Base-by-base conservation (phyloP, 1,140 invertebrate species). In the Kradibia gibbosae region DNA sequence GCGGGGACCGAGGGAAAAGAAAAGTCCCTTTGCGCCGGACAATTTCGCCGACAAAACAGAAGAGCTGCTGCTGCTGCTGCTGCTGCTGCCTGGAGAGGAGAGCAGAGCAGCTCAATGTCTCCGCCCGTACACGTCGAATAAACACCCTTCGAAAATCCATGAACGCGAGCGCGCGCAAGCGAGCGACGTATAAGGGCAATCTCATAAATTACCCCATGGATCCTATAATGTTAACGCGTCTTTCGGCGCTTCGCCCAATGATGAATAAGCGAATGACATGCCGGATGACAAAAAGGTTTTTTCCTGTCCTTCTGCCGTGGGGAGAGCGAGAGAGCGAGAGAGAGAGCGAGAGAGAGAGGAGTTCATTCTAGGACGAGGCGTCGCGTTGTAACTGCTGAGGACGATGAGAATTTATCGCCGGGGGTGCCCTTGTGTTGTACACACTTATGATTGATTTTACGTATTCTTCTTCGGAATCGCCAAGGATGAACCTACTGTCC, bases 131-230 rank as follows among this genome's bases (percentile, higher is more conserved):
- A 42, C 53, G n/a, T 57, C 53, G 78, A 65, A 83, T 67, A 73
- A 53, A 82, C 55, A 80, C 78, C 78, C 53, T 80, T 78, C 74
- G 72, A 42, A 62, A 78, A 57, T 70, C 72, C 36, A 55, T 8
- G 48, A 28, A 34, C 67, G 28, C 31, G 77, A 22, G 45, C 36
- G 39, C 13, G 20, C 8, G n/a, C n/a, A n/a, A n/a, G n/a, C n/a
- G n/a, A n/a, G n/a, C n/a, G n/a, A 28, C 17, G 31, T 57, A 75
- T 57, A 42, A 53, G 36, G 85, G 83, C 87, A 87, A 85, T 87
- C 82, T 84, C 85, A 88, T 89, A 89, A 89, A 89, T 89, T 88
- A 89, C 82, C 80, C 83, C 74, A 65, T 60, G 42, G 28, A 74
- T 62, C 72, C 57, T 62, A 74, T 67, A 81, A 77, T 77, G 77